Evolutionary conservation across 2,888 invertebrate genomes (phyloP), one percentile per base, ranked within the genome.

Genomic region (Idaea aversata): DNA sequence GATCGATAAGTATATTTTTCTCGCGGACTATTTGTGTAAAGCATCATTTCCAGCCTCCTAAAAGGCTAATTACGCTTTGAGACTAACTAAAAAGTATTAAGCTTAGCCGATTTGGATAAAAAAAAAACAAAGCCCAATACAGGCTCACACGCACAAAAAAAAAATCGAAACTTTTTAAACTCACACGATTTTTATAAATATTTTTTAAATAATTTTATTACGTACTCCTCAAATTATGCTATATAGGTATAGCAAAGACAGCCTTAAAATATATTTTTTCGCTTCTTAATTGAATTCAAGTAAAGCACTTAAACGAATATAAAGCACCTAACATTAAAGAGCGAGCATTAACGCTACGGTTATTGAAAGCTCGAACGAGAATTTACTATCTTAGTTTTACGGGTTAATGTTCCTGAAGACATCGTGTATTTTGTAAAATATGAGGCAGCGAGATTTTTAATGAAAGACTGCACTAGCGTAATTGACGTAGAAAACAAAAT

Each of bases 361-460:
- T 59, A 59, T 59, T 59, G 59, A 59, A 59, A 59, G 59, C 16
- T 47, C 47, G 47, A 47, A 47, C 47, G 47, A 47, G 47, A 16
- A 59, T 59, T 59, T 59, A 59, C 59, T 59, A 59, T 59, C 59
- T 16, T 58, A 58, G 59, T 25, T 16, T 25, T 59, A 59, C 13
- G 59, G 59, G 16, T 59, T 59, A 59, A 59, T 59, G 59, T 59
- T 59, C 59, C 59, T 25, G 34, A 59, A 59, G 59, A 34, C 59
- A 59, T 34, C 59, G 59, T 15, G 59, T 59, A 59, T 59, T 59
- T 34, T 59, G 25, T 59, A 34, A 25, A 34, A 59, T 16, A 59
- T 34, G 34, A 59, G 25, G 59, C 34, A 47, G 47, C 47, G 10
- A 47, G 47, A 47, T 47, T 47, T 47, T 47, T 47, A 47, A 47